Evolutionary conservation across 2,888 invertebrate species (phyloP), one percentile per base, ranked within the genome.

Genomic region (Hartigia nigra): DNA sequence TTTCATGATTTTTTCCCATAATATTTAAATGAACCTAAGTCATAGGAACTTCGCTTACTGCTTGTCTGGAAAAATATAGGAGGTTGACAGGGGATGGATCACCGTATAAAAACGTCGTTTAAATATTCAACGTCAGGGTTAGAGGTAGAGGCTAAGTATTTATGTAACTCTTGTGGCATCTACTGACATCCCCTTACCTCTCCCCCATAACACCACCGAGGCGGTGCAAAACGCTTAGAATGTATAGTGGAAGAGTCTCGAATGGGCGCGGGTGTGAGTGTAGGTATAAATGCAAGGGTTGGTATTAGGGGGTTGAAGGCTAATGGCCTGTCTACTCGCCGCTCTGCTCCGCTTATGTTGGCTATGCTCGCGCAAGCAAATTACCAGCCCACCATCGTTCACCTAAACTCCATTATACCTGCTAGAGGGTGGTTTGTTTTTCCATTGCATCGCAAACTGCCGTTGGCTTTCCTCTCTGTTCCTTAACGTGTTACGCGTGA

Each of bases 291-390:
- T 55, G 55, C 55, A 55, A 55, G 55, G 23, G 55, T 23, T 23
- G 55, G 55, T 55, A 55, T 55, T 23, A 5, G 14, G 70, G 32
- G 75, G 78, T 75, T 80, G 80, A 81, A 76, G 79, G 81, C 79
- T 83, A 81, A 83, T 82, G 78, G 80, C 78, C 80, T 79, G 79
- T 79, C 77, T 76, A 79, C 79, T 79, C 79, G 78, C 75, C 72
- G 76, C 72, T 72, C 72, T 31, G 72, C 72, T 72, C 32, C 72
- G 72, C 72, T 72, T 72, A 72, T 23, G 55, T 55, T 55, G 55
- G 72, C 72, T 72, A 72, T 32, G 31, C 32, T 72, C 12, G 72
- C 72, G 31, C 72, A 32, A 72, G 72, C 72, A 72, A 72, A 72
- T 72, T 72, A 31, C 72, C 12, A 72, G 31, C 32, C 72, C 72